Evolutionary conservation across 37 sponge, comb jelly and placozoan species (phyloP).

Genomic region (Agelas oroides): DNA sequence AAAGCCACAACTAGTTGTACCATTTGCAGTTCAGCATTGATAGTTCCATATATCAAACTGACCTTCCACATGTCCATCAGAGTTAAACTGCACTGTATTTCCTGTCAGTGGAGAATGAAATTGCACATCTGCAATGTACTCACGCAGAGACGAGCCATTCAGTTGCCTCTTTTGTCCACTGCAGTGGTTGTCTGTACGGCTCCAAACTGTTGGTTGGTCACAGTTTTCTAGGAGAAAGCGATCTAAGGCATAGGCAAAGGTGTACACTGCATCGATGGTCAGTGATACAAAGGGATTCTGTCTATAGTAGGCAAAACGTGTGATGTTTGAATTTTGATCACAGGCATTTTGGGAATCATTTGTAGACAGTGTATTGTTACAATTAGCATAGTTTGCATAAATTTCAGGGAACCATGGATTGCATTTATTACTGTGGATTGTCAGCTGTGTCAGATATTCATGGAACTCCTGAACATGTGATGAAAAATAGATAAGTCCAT

Average conservation of each 20-base stretch:
- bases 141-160: constrained; percentile 15
- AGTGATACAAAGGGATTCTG: constrained; percentile 16
- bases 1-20: constrained; percentile 40
- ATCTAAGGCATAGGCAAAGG: constrained; percentile 66
- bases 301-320: too few species aligned
- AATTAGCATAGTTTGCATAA: neutral
- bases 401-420: constrained; percentile 72
- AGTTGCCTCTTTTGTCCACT: constrained; percentile 31
- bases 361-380: neutral
- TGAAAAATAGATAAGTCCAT: constrained; percentile 44
- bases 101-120: constrained; percentile 51
- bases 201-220: constrained; percentile 19
- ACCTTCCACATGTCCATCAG: constrained; percentile 36
- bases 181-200: constrained; percentile 27
- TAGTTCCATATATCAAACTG: constrained; percentile 46
- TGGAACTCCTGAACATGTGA: constrained; percentile 22
- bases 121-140: constrained; percentile 46
- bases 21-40: neutral
- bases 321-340: too few species aligned
- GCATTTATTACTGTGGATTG: constrained; percentile 35
- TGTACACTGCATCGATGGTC: constrained; percentile 85
- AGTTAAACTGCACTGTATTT: constrained; percentile 48
- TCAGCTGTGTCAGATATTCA: constrained; percentile 50
- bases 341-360: neutral
- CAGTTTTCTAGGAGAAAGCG: constrained; percentile 68